A percentile compares a stretch with the other conserved stretches of the same genome.
Conservation (phyloP, 2,797 vertebrate genomes). For the Myotis pilosus region DNA sequence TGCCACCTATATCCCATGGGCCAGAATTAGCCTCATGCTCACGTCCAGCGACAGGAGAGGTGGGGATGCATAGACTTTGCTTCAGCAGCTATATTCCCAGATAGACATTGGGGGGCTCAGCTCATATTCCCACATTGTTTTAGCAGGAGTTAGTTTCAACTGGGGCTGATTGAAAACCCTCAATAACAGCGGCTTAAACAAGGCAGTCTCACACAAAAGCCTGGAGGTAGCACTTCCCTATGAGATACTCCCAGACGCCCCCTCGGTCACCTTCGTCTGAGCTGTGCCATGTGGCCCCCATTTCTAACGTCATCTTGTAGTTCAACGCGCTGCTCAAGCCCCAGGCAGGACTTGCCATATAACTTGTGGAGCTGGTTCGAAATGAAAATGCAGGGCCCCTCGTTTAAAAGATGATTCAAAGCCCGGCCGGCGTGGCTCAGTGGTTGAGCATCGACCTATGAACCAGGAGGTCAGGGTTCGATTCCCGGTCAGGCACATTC, state of each 20-base stretch:
- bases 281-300: not conserved
- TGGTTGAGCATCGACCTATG: too few species aligned
- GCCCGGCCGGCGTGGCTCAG: too few species aligned
- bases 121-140: not conserved
- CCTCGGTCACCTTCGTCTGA: not conserved
- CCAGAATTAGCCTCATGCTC: not conserved
- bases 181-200: not conserved
- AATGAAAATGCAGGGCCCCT: not conserved
- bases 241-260: not conserved
- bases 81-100: not conserved
- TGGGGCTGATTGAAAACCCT: not conserved
- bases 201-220: not conserved
- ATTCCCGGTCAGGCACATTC: too few species aligned
- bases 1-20: not conserved
- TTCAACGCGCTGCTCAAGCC: not conserved
- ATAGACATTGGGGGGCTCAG: not conserved
- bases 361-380: not conserved
- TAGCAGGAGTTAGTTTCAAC: not conserved
- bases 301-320: not conserved
- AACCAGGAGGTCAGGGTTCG: too few species aligned
- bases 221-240: not conserved
- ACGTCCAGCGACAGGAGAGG: not conserved
- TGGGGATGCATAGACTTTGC: not conserved
- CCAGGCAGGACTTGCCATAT: not conserved
- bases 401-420: too few species aligned